Conservation (phyloP, 2,797 vertebrate species). For the Sebastes trivittatus region DNA sequence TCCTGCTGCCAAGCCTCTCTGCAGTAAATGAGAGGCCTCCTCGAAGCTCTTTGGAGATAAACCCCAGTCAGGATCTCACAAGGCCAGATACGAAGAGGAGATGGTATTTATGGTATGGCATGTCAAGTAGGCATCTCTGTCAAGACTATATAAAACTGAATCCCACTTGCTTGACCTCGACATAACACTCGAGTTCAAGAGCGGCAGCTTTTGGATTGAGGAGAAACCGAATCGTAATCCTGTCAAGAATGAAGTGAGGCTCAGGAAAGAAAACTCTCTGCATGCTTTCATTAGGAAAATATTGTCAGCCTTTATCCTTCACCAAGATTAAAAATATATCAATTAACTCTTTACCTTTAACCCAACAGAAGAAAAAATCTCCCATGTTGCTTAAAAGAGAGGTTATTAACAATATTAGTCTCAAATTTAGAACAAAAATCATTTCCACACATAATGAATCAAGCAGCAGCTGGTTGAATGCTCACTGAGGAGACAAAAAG, state of each 20-base stretch:
- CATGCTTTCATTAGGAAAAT: not conserved
- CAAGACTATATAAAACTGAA: slow-evolving; percentile 59
- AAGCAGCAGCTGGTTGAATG: not conserved
- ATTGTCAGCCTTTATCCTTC: not conserved
- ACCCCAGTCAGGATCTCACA: slow-evolving; percentile 51
- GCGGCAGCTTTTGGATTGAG: slow-evolving; percentile 23
- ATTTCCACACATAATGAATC: not conserved
- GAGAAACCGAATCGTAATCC: slow-evolving; percentile 1
- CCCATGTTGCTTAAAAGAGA: not conserved
- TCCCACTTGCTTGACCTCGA: slow-evolving; percentile 58
- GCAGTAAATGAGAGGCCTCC: slow-evolving; percentile 64
- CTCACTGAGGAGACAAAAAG: not conserved
- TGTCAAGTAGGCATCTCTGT: slow-evolving; percentile 67
- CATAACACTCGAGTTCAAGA: slow-evolving; percentile 37
- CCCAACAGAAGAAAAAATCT: not conserved
- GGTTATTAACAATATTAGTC: not conserved
- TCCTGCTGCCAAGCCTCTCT: slow-evolving; percentile 49
- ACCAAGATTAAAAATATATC: not conserved
- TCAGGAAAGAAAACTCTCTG: not conserved
- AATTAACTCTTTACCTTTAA: not conserved
- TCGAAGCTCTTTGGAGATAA: slow-evolving; percentile 70
- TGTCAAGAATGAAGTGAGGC: not conserved
- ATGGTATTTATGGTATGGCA: slow-evolving; percentile 77
- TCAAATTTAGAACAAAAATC: not conserved
- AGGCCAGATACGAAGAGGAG: slow-evolving; percentile 62